Percentiles rank a stretch among this genome's conserved stretches.
These are phyloP conservation scores for Rhynchonycteris naso DNA, from an alignment of 2,797 vertebrate species.

Conservation along the genomic window DNA sequence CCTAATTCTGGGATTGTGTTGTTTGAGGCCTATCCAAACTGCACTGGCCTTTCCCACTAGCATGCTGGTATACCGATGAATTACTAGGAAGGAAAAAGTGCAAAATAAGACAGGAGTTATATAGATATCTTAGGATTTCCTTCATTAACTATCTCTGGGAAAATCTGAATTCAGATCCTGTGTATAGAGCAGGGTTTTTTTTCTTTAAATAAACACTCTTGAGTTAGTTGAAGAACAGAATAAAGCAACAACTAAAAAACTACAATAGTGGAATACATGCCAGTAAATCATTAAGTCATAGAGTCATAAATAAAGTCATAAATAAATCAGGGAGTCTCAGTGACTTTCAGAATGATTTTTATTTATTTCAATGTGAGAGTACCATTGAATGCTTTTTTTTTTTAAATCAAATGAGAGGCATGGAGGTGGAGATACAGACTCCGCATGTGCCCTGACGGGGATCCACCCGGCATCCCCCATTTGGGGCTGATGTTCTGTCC, in stretches of 20 bases:
- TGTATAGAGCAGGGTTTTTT: not conserved
- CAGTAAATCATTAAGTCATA: not conserved
- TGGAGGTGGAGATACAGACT: too few relatives aligned
- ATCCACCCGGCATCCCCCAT: too few relatives aligned
- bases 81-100: not conserved
- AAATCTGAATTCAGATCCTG: not conserved
- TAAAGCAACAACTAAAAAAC: not conserved
- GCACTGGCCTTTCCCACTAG: not conserved
- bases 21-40: not conserved
- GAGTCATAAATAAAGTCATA: not conserved
- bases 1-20: not conserved
- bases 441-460: too few relatives aligned
- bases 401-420: too few relatives aligned
- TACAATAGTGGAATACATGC: not conserved
- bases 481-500: too few relatives aligned
- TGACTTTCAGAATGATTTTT: not conserved
- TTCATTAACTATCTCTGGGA: not conserved
- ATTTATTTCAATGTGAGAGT: slow-evolving; percentile 1
- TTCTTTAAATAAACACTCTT: not conserved
- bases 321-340: not conserved
- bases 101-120: not conserved
- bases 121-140: not conserved
- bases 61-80: not conserved
- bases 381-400: not conserved
- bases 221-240: not conserved